Evolutionary conservation across 1,140 invertebrate genomes (phyloP), one percentile per base, ranked within the genome.

Genomic region (Drosophila auraria): DNA sequence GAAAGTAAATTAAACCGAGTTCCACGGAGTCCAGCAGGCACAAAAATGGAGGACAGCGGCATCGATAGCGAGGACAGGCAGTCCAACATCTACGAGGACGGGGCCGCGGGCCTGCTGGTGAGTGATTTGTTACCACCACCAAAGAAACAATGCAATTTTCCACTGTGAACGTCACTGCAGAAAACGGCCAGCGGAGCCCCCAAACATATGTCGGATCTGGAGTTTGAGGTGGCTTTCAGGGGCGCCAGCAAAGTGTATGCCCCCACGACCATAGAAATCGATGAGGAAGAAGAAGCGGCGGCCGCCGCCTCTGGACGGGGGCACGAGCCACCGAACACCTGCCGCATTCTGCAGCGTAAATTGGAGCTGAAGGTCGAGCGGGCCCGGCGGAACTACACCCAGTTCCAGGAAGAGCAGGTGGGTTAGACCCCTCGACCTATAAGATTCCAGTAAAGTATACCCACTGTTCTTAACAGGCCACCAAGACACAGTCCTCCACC

Each of bases 361-460:
- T 73, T 93, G 25, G 92, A 93, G 62, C 77, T 93, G 44, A 93
- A 93, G 82, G 92, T 93, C 61, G 91, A 93, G 70, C 86, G 92
- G 30, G 92, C 92, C 49, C 91, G 92, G 33, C 81, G 89, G 54
- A 93, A 92, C 54, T 93, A 92, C 53, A 87, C 76, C 14, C 92
- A 93, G 45, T 92, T 86, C 40, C 90, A 92, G 56, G 92, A 92
- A 65, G 86, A 89, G 62, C 80, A 92, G 80, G 80, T 93, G 47
- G 60, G 69, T 49, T 25, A 11, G 1, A 20, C 20, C 0, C 15
- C 5, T 1, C 11, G 9, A 6, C 0, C 20, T 7, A 5, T 3
- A 1, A 15, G 2, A 23, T 60, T 6, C 14, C n/a, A 17, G 15
- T 11, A 62, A 15, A 8, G 0, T 14, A n/a, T 14, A 4, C 27